These are phyloP conservation scores for Lichenostomus cassidix DNA, from an alignment of 2,113 vertebrate species.

Conservation along the genomic window DNA sequence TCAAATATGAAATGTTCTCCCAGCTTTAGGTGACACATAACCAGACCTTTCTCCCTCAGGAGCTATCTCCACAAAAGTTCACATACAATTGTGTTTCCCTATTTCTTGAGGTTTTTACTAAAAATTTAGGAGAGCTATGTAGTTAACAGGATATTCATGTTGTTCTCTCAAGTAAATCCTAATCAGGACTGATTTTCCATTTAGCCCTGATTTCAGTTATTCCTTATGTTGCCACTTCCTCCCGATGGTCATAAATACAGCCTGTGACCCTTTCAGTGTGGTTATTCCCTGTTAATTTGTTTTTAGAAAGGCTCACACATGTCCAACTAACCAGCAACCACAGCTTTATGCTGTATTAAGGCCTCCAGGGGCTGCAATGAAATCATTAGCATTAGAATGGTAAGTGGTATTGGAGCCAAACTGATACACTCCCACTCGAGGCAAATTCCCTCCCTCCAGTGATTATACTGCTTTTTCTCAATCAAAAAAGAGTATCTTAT, in stretches of 20 bases:
- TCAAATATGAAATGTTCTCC: neutral
- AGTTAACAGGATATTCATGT: neutral
- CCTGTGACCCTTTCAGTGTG: neutral
- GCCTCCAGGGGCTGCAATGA: constrained; percentile 1
- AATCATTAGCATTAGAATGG: constrained; percentile 7
- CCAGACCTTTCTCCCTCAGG: neutral
- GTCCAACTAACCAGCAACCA: constrained; percentile 11
- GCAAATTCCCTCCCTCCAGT: neutral
- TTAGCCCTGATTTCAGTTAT: neutral
- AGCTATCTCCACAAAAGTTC: neutral
- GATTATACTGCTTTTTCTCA: neutral
- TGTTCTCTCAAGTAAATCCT: neutral
- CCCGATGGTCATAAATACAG: neutral
- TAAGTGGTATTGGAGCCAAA: neutral
- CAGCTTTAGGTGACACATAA: neutral
- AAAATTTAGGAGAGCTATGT: neutral
- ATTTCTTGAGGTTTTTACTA: neutral
- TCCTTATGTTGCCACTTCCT: neutral
- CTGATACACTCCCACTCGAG: neutral
- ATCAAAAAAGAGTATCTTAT: neutral
- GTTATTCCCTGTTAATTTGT: neutral
- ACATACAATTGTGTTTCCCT: neutral
- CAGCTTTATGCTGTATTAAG: neutral
- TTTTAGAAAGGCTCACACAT: neutral
- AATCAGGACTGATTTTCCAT: neutral